A percentile compares a stretch with the other conserved stretches of the same genome.
Evolutionary conservation across 2,797 vertebrate species (phyloP).

Genomic region (Dipus sagitta): DNA sequence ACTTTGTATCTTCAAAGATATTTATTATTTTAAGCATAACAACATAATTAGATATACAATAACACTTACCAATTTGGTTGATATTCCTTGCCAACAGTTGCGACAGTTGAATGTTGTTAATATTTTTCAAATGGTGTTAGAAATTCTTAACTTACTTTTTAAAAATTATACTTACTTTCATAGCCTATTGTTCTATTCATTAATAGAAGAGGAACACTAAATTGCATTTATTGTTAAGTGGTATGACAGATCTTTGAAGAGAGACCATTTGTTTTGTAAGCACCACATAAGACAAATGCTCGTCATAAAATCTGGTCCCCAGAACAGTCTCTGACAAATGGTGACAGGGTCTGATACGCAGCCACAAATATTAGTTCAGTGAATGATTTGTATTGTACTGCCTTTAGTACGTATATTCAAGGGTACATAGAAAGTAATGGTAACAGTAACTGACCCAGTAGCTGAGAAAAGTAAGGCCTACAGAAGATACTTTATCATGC

Average conservation of each 20-base stretch:
- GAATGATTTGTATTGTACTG: not conserved
- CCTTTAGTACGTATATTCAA: constrained; percentile 17
- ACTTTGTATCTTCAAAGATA: constrained; percentile 39
- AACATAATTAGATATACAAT: constrained; percentile 42
- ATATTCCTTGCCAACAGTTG: not conserved
- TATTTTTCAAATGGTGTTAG: constrained; percentile 50
- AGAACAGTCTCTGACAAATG: constrained; percentile 36
- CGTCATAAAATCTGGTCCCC: constrained; percentile 42
- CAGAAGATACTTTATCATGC: not conserved
- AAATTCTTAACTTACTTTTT: constrained; percentile 3
- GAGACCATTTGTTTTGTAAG: not conserved
- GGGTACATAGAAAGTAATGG: not conserved
- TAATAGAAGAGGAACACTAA: constrained; percentile 15
- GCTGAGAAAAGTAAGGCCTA: not conserved
- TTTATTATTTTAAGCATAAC: constrained; percentile 35
- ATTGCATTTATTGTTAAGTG: constrained; percentile 17
- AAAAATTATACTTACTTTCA: not conserved
- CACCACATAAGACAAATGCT: constrained; percentile 11
- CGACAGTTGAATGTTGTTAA: constrained; percentile 3
- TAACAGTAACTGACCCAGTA: not conserved
- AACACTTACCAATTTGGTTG: not conserved
- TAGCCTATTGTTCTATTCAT: not conserved
- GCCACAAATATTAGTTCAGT: not conserved
- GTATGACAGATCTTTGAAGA: constrained; percentile 7
- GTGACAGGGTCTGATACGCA: not conserved